These are phyloP conservation scores for Drosophila baimaii DNA, from an alignment of 1,140 invertebrate species.

Conservation along the genomic window DNA sequence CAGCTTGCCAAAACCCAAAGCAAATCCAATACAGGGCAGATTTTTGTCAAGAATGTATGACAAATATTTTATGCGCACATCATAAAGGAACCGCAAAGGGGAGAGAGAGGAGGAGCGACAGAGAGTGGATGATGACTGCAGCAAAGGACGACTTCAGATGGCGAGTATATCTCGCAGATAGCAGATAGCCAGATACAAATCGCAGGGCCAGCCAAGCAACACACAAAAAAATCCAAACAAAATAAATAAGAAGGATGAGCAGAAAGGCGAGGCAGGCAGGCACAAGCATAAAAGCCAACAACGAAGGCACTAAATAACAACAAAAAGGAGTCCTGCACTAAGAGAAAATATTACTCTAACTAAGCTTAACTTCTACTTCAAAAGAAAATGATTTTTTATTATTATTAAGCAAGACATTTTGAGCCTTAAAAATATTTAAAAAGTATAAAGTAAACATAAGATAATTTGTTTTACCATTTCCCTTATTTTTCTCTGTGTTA, in stretches of 20 bases:
- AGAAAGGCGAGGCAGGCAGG: slow-evolving; percentile 6
- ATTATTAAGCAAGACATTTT: too few relatives aligned
- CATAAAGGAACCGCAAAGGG: slow-evolving; percentile 73
- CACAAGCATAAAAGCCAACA: slow-evolving; percentile 33
- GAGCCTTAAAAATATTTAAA: too few relatives aligned
- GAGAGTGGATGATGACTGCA: slow-evolving; percentile 21
- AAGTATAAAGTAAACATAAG: background rate
- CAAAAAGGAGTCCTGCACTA: slow-evolving; percentile 13
- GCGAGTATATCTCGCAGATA: slow-evolving; percentile 46
- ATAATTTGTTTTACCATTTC: background rate
- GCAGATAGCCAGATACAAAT: slow-evolving; percentile 51
- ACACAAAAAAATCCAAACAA: slow-evolving; percentile 9
- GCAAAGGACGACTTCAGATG: slow-evolving; percentile 17
- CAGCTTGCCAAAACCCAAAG: background rate
- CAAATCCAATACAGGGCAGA: slow-evolving; percentile 62
- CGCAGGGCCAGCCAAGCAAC: slow-evolving; percentile 16
- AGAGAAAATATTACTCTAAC: background rate
- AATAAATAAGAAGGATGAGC: slow-evolving; percentile 20
- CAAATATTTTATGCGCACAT: slow-evolving; percentile 82
- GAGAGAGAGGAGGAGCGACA: background rate
- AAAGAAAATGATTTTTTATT: background rate
- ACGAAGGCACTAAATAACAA: slow-evolving; percentile 36
- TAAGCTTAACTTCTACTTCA: accelerated
- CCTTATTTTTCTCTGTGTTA: slow-evolving; percentile 4
- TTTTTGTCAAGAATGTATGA: slow-evolving; percentile 71